Base-by-base conservation (phyloP, 2,797 vertebrate genomes). In the Zalophus californianus region DNA sequence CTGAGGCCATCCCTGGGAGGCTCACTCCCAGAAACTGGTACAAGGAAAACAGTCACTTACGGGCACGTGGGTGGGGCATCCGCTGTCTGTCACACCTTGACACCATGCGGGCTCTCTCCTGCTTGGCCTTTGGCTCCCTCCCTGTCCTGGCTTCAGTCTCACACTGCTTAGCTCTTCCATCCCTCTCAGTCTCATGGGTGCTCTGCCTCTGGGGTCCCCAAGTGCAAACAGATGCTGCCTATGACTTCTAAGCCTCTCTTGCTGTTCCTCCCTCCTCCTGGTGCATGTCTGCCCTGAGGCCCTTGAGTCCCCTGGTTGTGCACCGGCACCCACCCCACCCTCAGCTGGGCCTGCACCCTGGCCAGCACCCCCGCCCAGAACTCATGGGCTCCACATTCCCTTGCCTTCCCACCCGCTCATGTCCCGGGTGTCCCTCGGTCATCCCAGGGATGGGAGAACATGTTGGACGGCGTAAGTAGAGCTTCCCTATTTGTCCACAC, bases 351-450 rank as follows among this genome's bases (percentile, higher is more conserved):
- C 58, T 64, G 9, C 1, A 5, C 48, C 13, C 48, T 29, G 56
- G 25, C 5, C 29, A 58, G 29, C 16, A 32, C 32, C 5, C 35
- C 7, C 1, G 0, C 38, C 25, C 0, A 0, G 11, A 4, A 29
- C 66, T 12, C n/a, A 20, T 0, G 1, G n/a, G 20, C 13, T 75
- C 41, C 0, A 0, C 21, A 23, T 7, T 9, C 38, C 13, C 7
- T 23, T 2, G 1, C 32, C 32, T 41, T 16, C 35, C 41, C 1
- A 11, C 11, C 35, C n/a, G 10, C 44, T 29, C 23, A 0, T 0
- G 23, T 0, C 4, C 10, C 4, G 3, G 13, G 0, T 0, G 21
- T 4, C 14, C 44, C 9, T 7, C 3, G 0, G 12, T n/a, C 14
- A 38, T 7, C 32, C 25, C 44, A n/a, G 44, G 1, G 2, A 44